Evolutionary conservation across 2,113 vertebrate species (phyloP).

Genomic region (Nyctereutes procyonoides): DNA sequence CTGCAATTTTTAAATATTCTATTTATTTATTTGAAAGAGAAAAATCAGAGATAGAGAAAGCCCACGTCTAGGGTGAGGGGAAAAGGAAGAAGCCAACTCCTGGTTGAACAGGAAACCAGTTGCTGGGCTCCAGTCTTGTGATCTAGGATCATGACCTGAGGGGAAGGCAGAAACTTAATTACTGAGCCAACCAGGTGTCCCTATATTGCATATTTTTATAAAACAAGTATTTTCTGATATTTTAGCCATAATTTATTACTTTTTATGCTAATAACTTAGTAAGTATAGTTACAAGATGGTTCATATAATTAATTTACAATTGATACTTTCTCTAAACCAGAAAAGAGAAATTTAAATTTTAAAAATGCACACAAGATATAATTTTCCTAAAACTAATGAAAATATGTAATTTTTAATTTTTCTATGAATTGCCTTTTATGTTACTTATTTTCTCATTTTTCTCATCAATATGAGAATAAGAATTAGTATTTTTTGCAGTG

Average conservation of each 20-base stretch:
- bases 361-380: background rate
- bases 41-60: background rate
- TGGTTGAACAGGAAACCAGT: background rate
- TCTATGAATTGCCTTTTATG: background rate
- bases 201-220: background rate
- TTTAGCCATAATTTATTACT: background rate
- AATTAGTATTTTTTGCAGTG: background rate
- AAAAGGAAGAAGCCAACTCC: background rate
- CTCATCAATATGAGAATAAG: background rate
- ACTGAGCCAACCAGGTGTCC: background rate
- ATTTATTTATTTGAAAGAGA: background rate
- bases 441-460: background rate
- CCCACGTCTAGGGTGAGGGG: background rate
- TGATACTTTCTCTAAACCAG: background rate
- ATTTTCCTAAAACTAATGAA: constrained; percentile 20
- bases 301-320: background rate
- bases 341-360: background rate
- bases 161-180: background rate
- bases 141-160: background rate
- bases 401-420: background rate
- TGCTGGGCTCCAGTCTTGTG: background rate
- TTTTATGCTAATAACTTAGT: background rate
- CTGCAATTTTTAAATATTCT: too few species aligned
- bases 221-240: background rate
- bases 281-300: background rate